phyloP scores from a whole-genome alignment of 2,888 invertebrate genomes.

The Sinopyrophorus schimmeli region DNA sequence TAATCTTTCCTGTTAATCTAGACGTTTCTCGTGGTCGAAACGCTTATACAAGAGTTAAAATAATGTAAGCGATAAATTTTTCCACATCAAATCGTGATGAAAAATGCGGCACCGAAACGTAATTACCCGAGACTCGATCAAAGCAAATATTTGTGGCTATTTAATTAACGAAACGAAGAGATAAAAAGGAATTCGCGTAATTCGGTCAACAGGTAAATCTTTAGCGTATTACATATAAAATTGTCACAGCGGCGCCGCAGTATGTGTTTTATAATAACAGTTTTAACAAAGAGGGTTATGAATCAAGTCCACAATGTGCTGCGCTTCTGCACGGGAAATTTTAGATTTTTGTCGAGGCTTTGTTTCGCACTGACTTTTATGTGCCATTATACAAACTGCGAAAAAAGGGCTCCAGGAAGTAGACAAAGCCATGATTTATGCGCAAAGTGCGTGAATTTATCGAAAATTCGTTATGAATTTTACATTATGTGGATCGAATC shows the following conservation, averaged over 20 bases:
- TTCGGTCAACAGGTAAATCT: conserved; percentile 27
- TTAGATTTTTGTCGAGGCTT: conserved; percentile 39
- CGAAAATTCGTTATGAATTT: conserved; percentile 21
- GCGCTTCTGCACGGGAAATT: conserved; percentile 38
- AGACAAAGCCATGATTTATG: conserved; percentile 28
- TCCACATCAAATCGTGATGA: conserved; percentile 16
- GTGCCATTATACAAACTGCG: conserved; percentile 37
- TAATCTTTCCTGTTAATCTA: conserved; percentile 27
- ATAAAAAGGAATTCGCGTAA: conserved; percentile 5
- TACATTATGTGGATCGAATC: conserved; percentile 11
- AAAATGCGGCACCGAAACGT: conserved; percentile 9
- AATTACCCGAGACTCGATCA: conserved; percentile 7
- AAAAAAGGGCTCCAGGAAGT: conserved; percentile 32
- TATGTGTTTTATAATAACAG: conserved; percentile 36
- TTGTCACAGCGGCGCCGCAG: conserved; percentile 29
- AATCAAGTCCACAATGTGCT: conserved; percentile 41
- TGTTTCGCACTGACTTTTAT: conserved; percentile 40
- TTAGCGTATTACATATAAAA: conserved; percentile 29
- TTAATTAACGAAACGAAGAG: conserved; percentile 20
- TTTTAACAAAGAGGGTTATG: conserved; percentile 39
- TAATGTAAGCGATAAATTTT: conserved; percentile 26
- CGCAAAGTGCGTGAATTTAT: conserved; percentile 27
- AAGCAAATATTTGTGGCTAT: conserved; percentile 14
- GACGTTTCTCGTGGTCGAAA: conserved; percentile 21
- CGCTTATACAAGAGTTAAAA: conserved; percentile 25